Conservation (phyloP, 2,113 vertebrate genomes). For the pig (Sus scrofa) region DNA sequence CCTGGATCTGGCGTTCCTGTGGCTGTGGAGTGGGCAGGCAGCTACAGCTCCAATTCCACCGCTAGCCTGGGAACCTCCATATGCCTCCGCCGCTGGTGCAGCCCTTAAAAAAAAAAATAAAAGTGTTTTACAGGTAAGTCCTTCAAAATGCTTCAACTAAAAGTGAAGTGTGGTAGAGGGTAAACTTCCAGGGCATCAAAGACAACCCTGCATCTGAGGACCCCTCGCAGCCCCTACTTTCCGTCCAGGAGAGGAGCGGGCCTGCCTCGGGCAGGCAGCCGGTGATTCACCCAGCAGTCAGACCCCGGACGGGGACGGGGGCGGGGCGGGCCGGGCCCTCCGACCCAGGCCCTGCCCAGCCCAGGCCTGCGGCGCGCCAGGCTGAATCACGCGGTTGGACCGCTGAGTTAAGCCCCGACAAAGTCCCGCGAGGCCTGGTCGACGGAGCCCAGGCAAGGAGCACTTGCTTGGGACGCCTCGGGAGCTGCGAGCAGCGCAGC, state of each 20-base stretch:
- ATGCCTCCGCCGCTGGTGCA: no score
- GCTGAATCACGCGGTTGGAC: neutral
- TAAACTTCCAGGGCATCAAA: neutral
- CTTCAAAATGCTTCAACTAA: neutral
- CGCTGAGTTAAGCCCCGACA: neutral
- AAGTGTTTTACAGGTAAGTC: neutral
- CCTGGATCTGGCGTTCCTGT: no score
- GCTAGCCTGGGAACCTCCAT: no score
- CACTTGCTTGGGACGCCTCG: neutral
- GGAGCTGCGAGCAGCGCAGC: neutral
- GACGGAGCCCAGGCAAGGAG: neutral
- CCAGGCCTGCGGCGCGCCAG: neutral
- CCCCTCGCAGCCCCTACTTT: neutral
- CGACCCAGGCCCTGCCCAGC: no score
- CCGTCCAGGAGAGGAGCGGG: neutral
- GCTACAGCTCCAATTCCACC: no score
- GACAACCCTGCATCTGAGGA: neutral
- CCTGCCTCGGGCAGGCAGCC: constrained; percentile 65
- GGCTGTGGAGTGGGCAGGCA: no score
- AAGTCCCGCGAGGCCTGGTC: neutral
- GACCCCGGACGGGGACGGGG: no score
- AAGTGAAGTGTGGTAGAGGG: neutral
- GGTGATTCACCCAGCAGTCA: constrained; percentile 64
- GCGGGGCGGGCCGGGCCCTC: no score
- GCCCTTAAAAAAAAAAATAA: no score